A percentile compares a stretch with the other conserved stretches of the same genome.
phyloP scores from a whole-genome alignment of 2,888 invertebrate genomes.

The Psylliodes chrysocephalus region DNA sequence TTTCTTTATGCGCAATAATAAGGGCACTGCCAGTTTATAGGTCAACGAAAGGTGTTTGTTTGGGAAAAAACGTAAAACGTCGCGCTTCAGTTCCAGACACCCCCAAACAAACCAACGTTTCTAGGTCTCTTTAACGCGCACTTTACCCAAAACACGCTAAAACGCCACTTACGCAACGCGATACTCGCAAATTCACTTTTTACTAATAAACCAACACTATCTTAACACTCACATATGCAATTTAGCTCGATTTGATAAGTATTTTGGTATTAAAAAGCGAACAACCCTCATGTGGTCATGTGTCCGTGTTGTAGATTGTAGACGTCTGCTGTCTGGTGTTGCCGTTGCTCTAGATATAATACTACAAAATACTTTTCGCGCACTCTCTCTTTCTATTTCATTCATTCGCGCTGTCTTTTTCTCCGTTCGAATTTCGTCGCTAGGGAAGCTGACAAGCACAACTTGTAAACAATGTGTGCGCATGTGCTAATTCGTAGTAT shows the following conservation, averaged over 20 bases:
- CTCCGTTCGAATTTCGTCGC: constrained; percentile 27
- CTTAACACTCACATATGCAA: constrained; percentile 9
- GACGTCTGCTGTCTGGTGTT: constrained; percentile 53
- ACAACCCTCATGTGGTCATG: constrained; percentile 53
- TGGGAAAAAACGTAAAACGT: constrained; percentile 35
- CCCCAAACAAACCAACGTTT: constrained; percentile 42
- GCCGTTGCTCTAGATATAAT: constrained; percentile 30
- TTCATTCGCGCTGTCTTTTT: constrained; percentile 3
- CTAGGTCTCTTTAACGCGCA: constrained; percentile 35
- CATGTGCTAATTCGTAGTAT: constrained; percentile 63
- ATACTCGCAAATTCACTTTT: constrained; percentile 5
- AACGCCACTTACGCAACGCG: constrained; percentile 18
- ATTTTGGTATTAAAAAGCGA: constrained; percentile 25
- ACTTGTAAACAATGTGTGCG: constrained; percentile 66
- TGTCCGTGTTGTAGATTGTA: constrained; percentile 50
- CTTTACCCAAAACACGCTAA: constrained; percentile 29
- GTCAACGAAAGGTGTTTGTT: constrained; percentile 56
- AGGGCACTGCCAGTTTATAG: constrained; percentile 51
- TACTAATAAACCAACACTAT: background rate
- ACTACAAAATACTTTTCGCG: constrained; percentile 24
- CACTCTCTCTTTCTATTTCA: constrained; percentile 32
- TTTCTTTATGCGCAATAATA: constrained; percentile 64
- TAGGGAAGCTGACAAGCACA: constrained; percentile 31
- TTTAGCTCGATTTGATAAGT: constrained; percentile 14
- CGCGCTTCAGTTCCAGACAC: constrained; percentile 36